Conservation (phyloP, 2,888 invertebrate species). For the Dryobotodes eremita region DNA sequence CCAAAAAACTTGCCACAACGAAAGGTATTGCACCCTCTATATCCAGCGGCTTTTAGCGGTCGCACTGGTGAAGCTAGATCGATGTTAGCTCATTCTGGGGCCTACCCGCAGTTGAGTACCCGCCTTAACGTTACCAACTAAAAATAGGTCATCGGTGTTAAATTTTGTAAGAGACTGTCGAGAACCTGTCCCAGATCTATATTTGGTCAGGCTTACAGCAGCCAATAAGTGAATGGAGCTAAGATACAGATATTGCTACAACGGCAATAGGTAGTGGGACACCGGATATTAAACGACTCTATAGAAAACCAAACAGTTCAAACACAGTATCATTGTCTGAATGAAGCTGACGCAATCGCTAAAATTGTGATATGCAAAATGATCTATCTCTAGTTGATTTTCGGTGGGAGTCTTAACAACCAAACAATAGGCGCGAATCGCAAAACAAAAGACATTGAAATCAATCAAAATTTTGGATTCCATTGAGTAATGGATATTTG, state of each 20-base stretch:
- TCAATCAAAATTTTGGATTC: slow-evolving; percentile 27
- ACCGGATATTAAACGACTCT: neutral
- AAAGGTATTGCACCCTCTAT: neutral
- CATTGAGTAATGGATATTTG: slow-evolving; percentile 41
- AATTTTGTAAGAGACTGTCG: neutral
- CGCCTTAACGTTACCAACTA: neutral
- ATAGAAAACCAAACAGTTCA: slow-evolving; percentile 13
- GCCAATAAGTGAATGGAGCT: slow-evolving; percentile 22
- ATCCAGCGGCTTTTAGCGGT: neutral
- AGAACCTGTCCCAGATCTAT: neutral
- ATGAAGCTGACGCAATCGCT: neutral
- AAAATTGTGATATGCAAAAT: slow-evolving; percentile 3
- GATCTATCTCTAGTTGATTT: neutral
- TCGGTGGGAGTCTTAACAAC: neutral
- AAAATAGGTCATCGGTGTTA: neutral
- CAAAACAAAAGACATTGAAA: slow-evolving; percentile 1
- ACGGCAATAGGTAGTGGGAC: neutral
- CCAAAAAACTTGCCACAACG: neutral
- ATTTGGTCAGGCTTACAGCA: neutral
- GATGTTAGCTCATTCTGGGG: neutral
- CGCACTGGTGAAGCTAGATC: neutral
- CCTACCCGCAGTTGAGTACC: neutral
- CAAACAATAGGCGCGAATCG: slow-evolving; percentile 27
- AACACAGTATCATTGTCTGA: neutral
- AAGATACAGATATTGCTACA: slow-evolving; percentile 7